phyloP scores from a whole-genome alignment of 2,888 invertebrate species.

The Drosophila cognata region DNA sequence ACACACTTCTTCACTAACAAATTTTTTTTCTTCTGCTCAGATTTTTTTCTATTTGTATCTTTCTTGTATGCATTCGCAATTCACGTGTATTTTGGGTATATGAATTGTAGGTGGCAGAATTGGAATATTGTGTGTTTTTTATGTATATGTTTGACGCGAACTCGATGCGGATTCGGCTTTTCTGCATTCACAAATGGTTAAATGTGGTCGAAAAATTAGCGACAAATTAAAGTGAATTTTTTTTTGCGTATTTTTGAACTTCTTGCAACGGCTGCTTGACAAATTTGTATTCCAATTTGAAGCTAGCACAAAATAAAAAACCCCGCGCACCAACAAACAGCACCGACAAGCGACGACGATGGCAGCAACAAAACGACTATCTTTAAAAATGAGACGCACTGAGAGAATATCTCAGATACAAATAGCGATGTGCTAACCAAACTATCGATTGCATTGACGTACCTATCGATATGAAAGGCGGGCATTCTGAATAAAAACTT shows the following conservation, averaged over 20 bases:
- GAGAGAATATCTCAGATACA: slow-evolving; percentile 62
- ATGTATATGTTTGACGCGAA: slow-evolving; percentile 42
- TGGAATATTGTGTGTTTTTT: slow-evolving; percentile 27
- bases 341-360: slow-evolving; percentile 64
- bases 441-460: slow-evolving; percentile 17
- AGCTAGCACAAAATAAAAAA: slow-evolving; percentile 67
- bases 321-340: slow-evolving; percentile 63
- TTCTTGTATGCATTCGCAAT: slow-evolving; percentile 75
- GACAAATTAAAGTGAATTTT: slow-evolving; percentile 61
- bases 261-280: slow-evolving; percentile 44
- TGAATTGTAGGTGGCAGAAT: slow-evolving; percentile 51
- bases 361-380: slow-evolving; percentile 75
- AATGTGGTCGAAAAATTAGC: slow-evolving; percentile 39
- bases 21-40: slow-evolving; percentile 66
- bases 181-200: slow-evolving; percentile 39
- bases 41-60: slow-evolving; percentile 77
- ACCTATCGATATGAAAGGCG: slow-evolving; percentile 29
- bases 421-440: slow-evolving; percentile 30
- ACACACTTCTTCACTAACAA: slow-evolving; percentile 1
- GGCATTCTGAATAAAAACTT: slow-evolving; percentile 13
- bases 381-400: slow-evolving; percentile 50
- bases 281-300: slow-evolving; percentile 59
- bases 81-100: slow-evolving; percentile 59
- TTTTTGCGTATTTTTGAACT: slow-evolving; percentile 44
- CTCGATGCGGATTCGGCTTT: slow-evolving; percentile 50